These are phyloP conservation scores for Heliocidaris tuberculata DNA, from an alignment of 35 echinoderm and acorn worm genomes.

Conservation along the genomic window DNA sequence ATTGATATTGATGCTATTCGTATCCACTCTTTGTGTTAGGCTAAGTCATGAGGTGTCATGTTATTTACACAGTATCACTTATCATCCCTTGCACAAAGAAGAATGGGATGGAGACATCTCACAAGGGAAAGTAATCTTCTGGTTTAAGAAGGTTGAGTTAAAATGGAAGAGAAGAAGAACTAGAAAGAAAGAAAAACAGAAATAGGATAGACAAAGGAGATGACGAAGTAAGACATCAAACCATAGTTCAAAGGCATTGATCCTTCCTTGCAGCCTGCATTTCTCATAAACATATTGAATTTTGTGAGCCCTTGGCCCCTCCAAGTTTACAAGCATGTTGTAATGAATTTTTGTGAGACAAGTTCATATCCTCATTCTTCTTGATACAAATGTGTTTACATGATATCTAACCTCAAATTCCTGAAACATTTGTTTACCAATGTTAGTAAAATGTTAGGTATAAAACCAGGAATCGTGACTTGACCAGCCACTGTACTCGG, in stretches of 20 bases:
- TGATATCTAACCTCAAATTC: neutral
- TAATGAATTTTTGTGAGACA: neutral
- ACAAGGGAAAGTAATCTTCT: neutral
- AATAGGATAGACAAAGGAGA: neutral
- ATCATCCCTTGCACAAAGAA: neutral
- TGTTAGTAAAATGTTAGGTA: too few species aligned
- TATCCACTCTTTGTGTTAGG: neutral
- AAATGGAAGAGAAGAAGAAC: neutral
- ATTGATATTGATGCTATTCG: neutral
- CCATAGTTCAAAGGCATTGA: neutral
- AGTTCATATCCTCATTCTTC: neutral
- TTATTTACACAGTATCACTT: neutral
- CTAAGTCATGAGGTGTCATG: neutral
- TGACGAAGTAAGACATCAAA: neutral
- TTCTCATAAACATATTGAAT: neutral
- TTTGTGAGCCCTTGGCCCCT: neutral
- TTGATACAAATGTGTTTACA: neutral
- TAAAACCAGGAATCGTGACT: too few species aligned
- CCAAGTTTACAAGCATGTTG: neutral
- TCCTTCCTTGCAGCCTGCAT: neutral
- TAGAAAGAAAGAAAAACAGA: neutral
- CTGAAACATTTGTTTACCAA: neutral
- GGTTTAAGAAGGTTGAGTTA: neutral
- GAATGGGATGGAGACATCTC: neutral
- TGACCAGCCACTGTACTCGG: too few species aligned